Percentiles rank a stretch among this genome's conserved stretches.
Evolutionary conservation across 2,888 invertebrate genomes (phyloP).

Genomic region (Cheilosia scutellata): DNA sequence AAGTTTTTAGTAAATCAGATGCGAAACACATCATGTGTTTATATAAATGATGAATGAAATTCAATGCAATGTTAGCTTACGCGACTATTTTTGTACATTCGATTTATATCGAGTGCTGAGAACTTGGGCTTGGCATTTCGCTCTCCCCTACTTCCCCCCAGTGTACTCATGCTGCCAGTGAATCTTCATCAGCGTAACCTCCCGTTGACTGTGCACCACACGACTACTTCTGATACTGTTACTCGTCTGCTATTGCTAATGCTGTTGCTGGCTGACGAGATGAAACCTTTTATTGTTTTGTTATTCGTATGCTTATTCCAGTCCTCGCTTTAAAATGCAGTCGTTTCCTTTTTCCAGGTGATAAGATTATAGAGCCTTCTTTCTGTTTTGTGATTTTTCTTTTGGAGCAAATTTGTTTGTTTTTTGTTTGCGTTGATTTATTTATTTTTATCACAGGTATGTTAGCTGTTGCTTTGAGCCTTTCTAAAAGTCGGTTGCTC

Average conservation of each 20-base stretch:
- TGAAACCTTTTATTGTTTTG: conserved; percentile 52
- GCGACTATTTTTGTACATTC: conserved; percentile 94
- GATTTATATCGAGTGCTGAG: conserved; percentile 99
- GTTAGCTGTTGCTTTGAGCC: conserved; percentile 59
- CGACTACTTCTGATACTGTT: conserved; percentile 67
- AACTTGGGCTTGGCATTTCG: conserved; percentile 93
- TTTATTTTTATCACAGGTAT: conserved; percentile 66
- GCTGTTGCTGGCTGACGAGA: conserved; percentile 42
- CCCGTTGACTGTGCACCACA: conserved; percentile 81
- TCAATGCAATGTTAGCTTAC: conserved; percentile 85
- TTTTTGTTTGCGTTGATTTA: conserved; percentile 24
- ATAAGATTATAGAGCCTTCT: conserved; percentile 15
- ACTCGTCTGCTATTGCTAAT: conserved; percentile 25
- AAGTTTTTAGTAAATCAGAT: conserved; percentile 13
- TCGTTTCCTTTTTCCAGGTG: conserved; percentile 29
- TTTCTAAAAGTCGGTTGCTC: conserved; percentile 30
- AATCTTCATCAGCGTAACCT: conserved; percentile 85
- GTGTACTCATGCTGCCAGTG: conserved; percentile 85
- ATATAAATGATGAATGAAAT: conserved; percentile 29
- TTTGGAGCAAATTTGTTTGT: conserved; percentile 15
- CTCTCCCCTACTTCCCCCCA: conserved; percentile 85
- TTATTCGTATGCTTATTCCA: neutral
- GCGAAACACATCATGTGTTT: neutral
- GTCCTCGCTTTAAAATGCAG: conserved; percentile 25
- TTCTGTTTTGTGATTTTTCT: conserved; percentile 31